Percentiles rank a stretch among this genome's conserved stretches.
These are phyloP conservation scores for Prenolepis imparis DNA, from an alignment of 2,888 invertebrate species.

Conservation along the genomic window DNA sequence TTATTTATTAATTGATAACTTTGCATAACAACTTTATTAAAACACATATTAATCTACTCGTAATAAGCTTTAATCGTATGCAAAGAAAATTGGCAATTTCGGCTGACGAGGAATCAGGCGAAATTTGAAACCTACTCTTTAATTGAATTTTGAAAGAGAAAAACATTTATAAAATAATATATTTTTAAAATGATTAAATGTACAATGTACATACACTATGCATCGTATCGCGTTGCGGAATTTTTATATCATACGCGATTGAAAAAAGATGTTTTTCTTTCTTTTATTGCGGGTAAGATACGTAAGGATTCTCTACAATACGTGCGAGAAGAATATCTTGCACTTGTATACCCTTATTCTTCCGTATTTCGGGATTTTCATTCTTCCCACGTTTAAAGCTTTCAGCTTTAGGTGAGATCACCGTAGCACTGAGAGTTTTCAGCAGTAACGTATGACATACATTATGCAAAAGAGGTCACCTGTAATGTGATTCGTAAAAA, in stretches of 20 bases:
- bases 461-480: constrained; percentile 53
- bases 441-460: constrained; percentile 51
- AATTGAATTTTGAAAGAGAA: constrained; percentile 4
- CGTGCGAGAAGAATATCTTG: constrained; percentile 32
- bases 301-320: constrained; percentile 22
- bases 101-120: too few species aligned
- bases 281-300: constrained; percentile 27
- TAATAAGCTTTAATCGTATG: too few species aligned
- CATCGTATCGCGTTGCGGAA: not conserved
- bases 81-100: too few species aligned
- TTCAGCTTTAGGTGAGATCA: constrained; percentile 32
- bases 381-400: constrained; percentile 51
- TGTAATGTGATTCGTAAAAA: constrained; percentile 50
- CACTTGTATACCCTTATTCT: constrained; percentile 23
- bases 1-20: too few species aligned
- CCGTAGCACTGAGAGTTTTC: constrained; percentile 25
- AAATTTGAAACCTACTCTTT: too few species aligned
- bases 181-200: not conserved
- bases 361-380: constrained; percentile 42
- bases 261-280: constrained; percentile 15
- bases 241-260: not conserved
- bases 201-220: too few species aligned
- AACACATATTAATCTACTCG: too few species aligned
- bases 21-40: too few species aligned
- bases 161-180: not conserved